Evolutionary conservation across 2,888 invertebrate genomes (phyloP).

Genomic region (Eupithecia exiguata): DNA sequence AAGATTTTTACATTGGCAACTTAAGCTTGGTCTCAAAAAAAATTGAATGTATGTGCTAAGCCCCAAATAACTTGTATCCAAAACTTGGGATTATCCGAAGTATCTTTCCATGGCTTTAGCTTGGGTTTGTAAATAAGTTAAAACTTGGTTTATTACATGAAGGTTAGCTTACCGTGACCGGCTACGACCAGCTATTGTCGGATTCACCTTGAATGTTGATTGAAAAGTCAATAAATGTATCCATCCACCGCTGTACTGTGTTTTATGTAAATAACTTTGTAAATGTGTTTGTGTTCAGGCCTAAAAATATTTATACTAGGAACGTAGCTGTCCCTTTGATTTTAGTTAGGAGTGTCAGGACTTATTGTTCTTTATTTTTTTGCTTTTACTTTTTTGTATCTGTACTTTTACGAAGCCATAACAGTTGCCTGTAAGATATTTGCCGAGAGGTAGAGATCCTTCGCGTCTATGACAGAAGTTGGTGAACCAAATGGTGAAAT

Average conservation of each 20-base stretch:
- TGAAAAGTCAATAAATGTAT: not conserved
- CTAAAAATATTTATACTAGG: not conserved
- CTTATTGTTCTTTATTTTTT: no score
- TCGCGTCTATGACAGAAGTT: no score
- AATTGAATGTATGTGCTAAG: not conserved
- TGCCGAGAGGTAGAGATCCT: no score
- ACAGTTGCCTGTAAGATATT: no score
- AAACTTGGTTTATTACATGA: not conserved
- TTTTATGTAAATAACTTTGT: not conserved
- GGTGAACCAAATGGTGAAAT: no score
- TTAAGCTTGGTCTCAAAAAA: no score
- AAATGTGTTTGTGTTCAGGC: not conserved
- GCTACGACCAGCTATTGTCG: constrained; percentile 5
- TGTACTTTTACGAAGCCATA: no score
- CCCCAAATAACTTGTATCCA: not conserved
- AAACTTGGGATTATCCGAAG: not conserved
- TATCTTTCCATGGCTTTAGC: not conserved
- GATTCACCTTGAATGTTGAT: constrained; percentile 9
- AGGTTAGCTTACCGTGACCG: not conserved
- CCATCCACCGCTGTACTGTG: not conserved
- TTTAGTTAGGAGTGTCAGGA: not conserved
- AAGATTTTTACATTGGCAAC: no score
- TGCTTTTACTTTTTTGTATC: no score
- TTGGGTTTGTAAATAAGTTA: not conserved
- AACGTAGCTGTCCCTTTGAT: not conserved